Percentiles rank a stretch among this genome's conserved stretches.
Evolutionary conservation across 2,888 invertebrate species (phyloP).

Genomic region (Leptopilina myrica): DNA sequence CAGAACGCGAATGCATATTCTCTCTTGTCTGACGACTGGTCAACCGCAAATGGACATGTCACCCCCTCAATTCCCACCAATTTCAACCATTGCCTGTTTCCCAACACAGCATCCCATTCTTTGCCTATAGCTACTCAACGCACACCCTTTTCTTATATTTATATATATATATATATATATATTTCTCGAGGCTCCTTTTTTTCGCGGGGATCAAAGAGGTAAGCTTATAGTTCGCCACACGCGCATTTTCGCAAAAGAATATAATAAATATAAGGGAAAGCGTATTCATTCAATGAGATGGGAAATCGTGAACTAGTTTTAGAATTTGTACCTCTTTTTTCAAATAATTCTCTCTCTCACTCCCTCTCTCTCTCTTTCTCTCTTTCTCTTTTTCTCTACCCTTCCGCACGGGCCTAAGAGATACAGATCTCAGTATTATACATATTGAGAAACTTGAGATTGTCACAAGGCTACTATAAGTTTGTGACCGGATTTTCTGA

Average conservation of each 20-base stretch:
- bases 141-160: conserved; percentile 61
- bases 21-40: conserved; percentile 68
- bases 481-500: conserved; percentile 17
- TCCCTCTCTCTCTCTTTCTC: neutral
- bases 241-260: conserved; percentile 60
- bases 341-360: neutral
- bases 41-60: conserved; percentile 76
- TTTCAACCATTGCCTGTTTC: conserved; percentile 57
- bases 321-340: conserved; percentile 9
- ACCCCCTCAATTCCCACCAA: conserved; percentile 73
- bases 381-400: conserved; percentile 27
- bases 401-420: conserved; percentile 51
- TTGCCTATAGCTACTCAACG: conserved; percentile 56
- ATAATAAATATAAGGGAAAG: neutral
- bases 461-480: conserved; percentile 39
- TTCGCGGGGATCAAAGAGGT: conserved; percentile 68
- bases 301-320: conserved; percentile 20
- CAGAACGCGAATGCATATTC: conserved; percentile 44
- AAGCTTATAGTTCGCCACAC: conserved; percentile 64
- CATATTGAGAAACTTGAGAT: conserved; percentile 39
- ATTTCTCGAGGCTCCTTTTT: conserved; percentile 59
- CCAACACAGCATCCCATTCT: conserved; percentile 59
- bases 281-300: neutral
- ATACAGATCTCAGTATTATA: conserved; percentile 35
- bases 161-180: conserved; percentile 43